Evolutionary conservation across 2,113 vertebrate species (phyloP).

Genomic region (Melierax canorus): DNA sequence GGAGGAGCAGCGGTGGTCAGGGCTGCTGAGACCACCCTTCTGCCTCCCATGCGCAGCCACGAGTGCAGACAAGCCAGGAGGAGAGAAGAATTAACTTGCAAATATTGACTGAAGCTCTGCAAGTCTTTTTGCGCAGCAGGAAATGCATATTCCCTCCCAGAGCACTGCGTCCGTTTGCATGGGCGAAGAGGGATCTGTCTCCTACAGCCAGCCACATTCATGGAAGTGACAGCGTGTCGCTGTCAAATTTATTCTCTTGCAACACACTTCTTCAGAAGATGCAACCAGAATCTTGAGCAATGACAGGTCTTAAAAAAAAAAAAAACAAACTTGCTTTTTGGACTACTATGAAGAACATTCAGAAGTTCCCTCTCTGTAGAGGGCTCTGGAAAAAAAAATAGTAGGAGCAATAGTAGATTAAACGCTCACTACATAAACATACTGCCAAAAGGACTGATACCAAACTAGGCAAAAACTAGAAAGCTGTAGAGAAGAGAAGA

Average conservation of each 20-base stretch:
- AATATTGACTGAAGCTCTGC: background rate
- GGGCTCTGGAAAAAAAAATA: background rate
- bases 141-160: fast-evolving
- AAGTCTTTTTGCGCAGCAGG: background rate
- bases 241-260: background rate
- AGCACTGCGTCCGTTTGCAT: fast-evolving
- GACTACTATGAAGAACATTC: background rate
- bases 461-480: background rate
- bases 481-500: background rate
- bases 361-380: background rate
- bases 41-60: background rate
- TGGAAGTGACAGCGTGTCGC: fast-evolving
- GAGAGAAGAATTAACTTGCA: background rate
- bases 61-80: no score
- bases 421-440: background rate
- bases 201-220: background rate
- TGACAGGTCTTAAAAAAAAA: background rate
- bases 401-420: background rate
- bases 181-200: background rate
- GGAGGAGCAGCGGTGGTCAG: fast-evolving
- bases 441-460: background rate
- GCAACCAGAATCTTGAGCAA: background rate
- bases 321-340: background rate
- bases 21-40: background rate
- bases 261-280: background rate